Base-by-base conservation (phyloP, 2,888 invertebrate species). In the Eudasyphora cyanicolor region DNA sequence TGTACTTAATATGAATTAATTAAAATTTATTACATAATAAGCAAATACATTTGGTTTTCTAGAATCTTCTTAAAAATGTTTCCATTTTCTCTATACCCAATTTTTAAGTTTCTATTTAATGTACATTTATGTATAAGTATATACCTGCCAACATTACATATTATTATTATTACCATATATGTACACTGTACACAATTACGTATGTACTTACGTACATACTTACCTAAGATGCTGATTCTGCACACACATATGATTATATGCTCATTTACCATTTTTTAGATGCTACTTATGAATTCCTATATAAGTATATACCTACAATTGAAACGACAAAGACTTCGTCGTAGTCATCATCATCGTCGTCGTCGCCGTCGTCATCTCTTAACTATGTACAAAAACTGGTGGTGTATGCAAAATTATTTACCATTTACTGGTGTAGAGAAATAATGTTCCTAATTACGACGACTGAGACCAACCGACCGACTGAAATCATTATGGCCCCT, bases 251-350 rank as follows among this genome's bases (percentile, higher is more conserved):
- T 67, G 35, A 35, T 67, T 67, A 67, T 67, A 29, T 67, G 42
- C 67, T 67, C 38, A 67, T 67, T 67, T 67, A 67, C 67, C 67
- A 67, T 42, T 67, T 67, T 67, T 67, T 67, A 67, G 64, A 64
- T 64, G 64, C 64, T 64, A 19, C 64, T 64, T 64, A 60, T 64
- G 17, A 64, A 64, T 38, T 17, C 29, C 21, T 19, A 62, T 17
- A 62, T 27, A n/a, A n/a, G n/a, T n/a, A n/a, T n/a, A n/a, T n/a
- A n/a, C n/a, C n/a, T n/a, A n/a, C n/a, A n/a, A n/a, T n/a, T n/a
- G 12, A 8, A 54, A 51, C 14, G 17, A 51, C 19, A 19, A 51
- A 19, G 51, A n/a, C n/a, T n/a, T n/a, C n/a, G n/a, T n/a, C n/a
- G n/a, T n/a, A n/a, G n/a, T n/a, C n/a, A n/a, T n/a, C 19, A 8